phyloP scores from a whole-genome alignment of 2,888 invertebrate species.

The Philonicus albiceps region DNA sequence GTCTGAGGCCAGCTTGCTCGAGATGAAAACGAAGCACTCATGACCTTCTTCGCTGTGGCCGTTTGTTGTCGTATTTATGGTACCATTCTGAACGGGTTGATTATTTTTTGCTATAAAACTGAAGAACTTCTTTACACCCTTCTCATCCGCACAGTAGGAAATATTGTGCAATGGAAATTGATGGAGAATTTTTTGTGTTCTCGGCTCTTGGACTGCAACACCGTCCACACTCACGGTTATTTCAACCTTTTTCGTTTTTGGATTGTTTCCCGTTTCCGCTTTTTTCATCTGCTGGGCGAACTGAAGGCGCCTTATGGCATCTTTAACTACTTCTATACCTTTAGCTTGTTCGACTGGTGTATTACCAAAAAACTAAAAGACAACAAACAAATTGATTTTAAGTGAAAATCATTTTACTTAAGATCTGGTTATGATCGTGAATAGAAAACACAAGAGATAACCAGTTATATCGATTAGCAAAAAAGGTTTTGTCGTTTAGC shows the following conservation, averaged over 20 bases:
- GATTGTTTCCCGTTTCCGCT: slow-evolving; percentile 79
- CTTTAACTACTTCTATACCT: slow-evolving; percentile 97
- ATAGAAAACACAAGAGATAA: too few relatives aligned
- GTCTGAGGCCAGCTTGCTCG: slow-evolving; percentile 96
- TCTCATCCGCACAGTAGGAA: slow-evolving; percentile 99
- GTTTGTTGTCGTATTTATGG: slow-evolving; percentile 53
- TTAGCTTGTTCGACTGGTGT: slow-evolving; percentile 95
- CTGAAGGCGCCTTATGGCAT: slow-evolving; percentile 94
- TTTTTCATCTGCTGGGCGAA: slow-evolving; percentile 93
- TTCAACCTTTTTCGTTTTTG: slow-evolving; percentile 90
- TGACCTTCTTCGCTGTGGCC: slow-evolving; percentile 76
- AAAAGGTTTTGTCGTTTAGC: too few relatives aligned
- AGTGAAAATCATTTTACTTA: background rate
- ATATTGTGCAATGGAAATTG: slow-evolving; percentile 97
- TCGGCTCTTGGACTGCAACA: slow-evolving; percentile 85
- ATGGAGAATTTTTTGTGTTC: slow-evolving; percentile 83
- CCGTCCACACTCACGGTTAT: slow-evolving; percentile 98
- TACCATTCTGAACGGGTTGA: slow-evolving; percentile 46
- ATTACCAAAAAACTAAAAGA: slow-evolving; percentile 86
- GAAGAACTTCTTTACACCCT: slow-evolving; percentile 96
- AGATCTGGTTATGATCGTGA: too few relatives aligned
- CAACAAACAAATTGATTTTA: background rate
- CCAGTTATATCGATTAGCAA: too few relatives aligned
- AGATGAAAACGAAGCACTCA: slow-evolving; percentile 96
- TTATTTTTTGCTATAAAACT: slow-evolving; percentile 63